A percentile compares a stretch with the other conserved stretches of the same genome.
Evolutionary conservation across 92 coral and sea anemone species (phyloP).

Genomic region (Isaurus tuberculatus): DNA sequence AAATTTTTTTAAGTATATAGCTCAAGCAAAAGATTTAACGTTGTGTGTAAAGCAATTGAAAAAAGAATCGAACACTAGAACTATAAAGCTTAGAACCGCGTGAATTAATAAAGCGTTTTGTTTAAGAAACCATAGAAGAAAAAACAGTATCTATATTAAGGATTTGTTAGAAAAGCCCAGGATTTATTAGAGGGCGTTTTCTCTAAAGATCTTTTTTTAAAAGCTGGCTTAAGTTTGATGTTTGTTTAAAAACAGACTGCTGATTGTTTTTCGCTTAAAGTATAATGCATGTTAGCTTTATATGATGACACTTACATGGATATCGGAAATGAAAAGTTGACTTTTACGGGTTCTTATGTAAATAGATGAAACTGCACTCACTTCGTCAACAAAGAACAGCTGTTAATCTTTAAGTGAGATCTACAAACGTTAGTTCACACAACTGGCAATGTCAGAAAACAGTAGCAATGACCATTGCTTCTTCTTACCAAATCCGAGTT

Average conservation of each 20-base stretch:
- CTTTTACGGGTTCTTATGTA: slow-evolving; percentile 29
- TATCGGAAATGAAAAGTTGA: slow-evolving; percentile 16
- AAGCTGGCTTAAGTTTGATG: not conserved
- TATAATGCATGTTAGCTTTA: slow-evolving; percentile 3
- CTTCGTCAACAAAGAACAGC: slow-evolving; percentile 2
- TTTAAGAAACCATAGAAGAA: too few relatives aligned
- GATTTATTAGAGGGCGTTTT: too few relatives aligned
- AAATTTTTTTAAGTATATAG: too few relatives aligned
- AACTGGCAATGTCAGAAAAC: slow-evolving; percentile 2
- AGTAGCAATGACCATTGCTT: slow-evolving; percentile 16
- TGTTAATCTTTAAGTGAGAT: not conserved
- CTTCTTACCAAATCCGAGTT: slow-evolving; percentile 74
- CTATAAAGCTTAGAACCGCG: not conserved
- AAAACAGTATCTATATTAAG: too few relatives aligned
- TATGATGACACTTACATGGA: slow-evolving; percentile 1
- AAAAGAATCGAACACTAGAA: not conserved
- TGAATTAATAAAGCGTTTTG: too few relatives aligned
- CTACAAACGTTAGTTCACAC: not conserved
- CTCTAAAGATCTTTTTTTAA: not conserved
- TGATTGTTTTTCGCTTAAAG: not conserved
- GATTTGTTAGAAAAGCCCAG: too few relatives aligned
- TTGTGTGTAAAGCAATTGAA: not conserved
- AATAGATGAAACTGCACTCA: not conserved
- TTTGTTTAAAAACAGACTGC: not conserved
- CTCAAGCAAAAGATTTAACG: not conserved